These are phyloP conservation scores for Drosophila sp. DNA, from an alignment of 1,140 invertebrate species.

Conservation along the genomic window DNA sequence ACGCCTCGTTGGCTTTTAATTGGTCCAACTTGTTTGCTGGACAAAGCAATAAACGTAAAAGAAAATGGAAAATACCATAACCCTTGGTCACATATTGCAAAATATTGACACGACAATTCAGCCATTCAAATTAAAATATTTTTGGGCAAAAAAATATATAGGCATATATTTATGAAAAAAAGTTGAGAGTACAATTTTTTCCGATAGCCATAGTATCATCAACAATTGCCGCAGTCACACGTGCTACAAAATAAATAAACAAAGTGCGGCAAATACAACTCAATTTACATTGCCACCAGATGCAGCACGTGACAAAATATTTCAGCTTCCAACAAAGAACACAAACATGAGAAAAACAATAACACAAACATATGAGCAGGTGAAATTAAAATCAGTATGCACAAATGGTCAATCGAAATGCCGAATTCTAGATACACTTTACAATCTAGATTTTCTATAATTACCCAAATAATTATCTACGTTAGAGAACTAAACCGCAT, in stretches of 20 bases:
- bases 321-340: constrained; percentile 34
- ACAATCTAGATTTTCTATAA: neutral
- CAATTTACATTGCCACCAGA: constrained; percentile 61
- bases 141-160: constrained; percentile 11
- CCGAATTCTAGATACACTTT: neutral
- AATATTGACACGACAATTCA: constrained; percentile 1
- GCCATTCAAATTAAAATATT: constrained; percentile 38
- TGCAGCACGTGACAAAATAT: constrained; percentile 75
- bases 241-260: constrained; percentile 69
- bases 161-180: constrained; percentile 8
- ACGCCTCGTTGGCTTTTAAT: constrained; percentile 27
- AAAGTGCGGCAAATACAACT: constrained; percentile 62
- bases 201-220: constrained; percentile 35
- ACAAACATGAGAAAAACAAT: constrained; percentile 29
- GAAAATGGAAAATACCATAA: too few species aligned
- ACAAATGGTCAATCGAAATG: constrained; percentile 23
- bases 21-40: constrained; percentile 26
- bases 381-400: constrained; percentile 41
- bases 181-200: constrained; percentile 12
- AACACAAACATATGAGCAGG: constrained; percentile 38
- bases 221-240: constrained; percentile 62
- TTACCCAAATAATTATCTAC: neutral
- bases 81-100: neutral
- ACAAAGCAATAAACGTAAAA: neutral
- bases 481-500: neutral